Percentiles rank a stretch among this genome's conserved stretches.
Evolutionary conservation across 2,888 invertebrate genomes (phyloP).

Genomic region (Nemurella pictetii): DNA sequence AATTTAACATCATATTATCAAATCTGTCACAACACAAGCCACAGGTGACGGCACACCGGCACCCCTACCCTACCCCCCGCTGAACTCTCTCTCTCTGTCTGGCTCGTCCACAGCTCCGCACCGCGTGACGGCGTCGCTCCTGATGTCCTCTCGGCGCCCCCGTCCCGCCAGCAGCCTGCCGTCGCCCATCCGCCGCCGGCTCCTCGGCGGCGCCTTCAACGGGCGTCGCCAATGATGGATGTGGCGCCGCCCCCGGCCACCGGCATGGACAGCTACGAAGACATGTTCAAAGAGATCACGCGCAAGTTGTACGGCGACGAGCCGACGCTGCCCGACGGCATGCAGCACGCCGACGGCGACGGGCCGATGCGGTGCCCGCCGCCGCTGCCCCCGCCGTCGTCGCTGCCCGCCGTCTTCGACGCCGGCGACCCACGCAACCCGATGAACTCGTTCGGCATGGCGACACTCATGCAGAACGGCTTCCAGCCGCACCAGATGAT

Average conservation of each 20-base stretch:
- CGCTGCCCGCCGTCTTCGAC: constrained; percentile 43
- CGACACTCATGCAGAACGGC: constrained; percentile 76
- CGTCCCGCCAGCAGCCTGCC: background rate
- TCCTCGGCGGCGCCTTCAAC: background rate
- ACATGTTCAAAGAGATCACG: constrained; percentile 90
- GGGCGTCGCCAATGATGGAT: constrained; percentile 49
- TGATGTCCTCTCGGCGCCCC: constrained; percentile 2
- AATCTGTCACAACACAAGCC: no score
- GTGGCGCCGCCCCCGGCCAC: constrained; percentile 60
- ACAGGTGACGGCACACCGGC: no score
- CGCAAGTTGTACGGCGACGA: constrained; percentile 89
- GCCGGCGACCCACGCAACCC: constrained; percentile 50
- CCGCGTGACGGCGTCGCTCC: background rate
- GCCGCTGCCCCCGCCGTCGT: constrained; percentile 39
- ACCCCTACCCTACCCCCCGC: no score
- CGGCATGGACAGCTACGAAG: constrained; percentile 71
- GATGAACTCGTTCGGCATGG: constrained; percentile 62
- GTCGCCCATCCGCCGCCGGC: background rate
- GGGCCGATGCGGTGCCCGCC: constrained; percentile 36
- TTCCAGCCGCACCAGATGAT: constrained; percentile 66
- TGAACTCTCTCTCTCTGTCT: no score
- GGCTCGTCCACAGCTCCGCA: background rate
- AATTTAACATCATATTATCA: no score
- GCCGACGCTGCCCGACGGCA: constrained; percentile 40
- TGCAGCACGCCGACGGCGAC: constrained; percentile 37